Conservation (phyloP, 2,113 vertebrate genomes). For the Oncorhynchus gorbuscha region DNA sequence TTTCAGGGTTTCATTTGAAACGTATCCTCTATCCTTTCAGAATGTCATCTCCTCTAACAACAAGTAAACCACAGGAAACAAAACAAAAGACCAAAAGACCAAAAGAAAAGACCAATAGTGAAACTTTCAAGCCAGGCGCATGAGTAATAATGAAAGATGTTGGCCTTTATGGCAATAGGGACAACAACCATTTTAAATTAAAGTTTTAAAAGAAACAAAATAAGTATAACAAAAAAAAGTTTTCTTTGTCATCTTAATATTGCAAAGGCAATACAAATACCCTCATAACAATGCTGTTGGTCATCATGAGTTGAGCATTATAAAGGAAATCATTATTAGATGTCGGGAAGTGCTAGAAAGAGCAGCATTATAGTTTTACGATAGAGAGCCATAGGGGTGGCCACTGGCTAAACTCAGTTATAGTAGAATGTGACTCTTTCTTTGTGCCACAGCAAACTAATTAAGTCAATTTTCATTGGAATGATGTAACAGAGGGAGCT, state of each 20-base stretch:
- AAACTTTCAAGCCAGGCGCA: conserved; percentile 57
- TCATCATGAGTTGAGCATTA: conserved; percentile 51
- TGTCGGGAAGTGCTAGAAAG: conserved; percentile 1
- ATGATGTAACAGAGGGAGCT: not conserved
- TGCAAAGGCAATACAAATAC: conserved; percentile 11
- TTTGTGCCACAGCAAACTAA: not conserved
- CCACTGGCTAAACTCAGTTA: conserved; percentile 6
- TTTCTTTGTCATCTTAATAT: conserved; percentile 5
- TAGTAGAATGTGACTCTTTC: not conserved
- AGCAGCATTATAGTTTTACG: not conserved
- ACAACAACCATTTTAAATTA: conserved; percentile 16
- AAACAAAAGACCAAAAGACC: not conserved
- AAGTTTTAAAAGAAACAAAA: conserved; percentile 4
- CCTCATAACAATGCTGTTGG: conserved; percentile 6
- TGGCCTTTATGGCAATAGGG: conserved; percentile 37
- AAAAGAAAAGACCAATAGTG: conserved; percentile 41
- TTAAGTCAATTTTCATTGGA: conserved; percentile 23
- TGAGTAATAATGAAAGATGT: conserved; percentile 47
- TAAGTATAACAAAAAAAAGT: conserved; percentile 33
- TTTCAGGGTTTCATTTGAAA: conserved; percentile 5
- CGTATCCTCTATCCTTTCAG: conserved; percentile 17
- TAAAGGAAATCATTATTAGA: conserved; percentile 31
- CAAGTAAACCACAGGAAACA: conserved; percentile 20
- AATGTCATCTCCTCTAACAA: conserved; percentile 37
- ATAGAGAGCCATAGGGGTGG: not conserved